Percentiles rank a stretch among this genome's conserved stretches.
These are phyloP conservation scores for Penaeus japonicus DNA, from an alignment of 1,140 invertebrate genomes.

Conservation along the genomic window DNA sequence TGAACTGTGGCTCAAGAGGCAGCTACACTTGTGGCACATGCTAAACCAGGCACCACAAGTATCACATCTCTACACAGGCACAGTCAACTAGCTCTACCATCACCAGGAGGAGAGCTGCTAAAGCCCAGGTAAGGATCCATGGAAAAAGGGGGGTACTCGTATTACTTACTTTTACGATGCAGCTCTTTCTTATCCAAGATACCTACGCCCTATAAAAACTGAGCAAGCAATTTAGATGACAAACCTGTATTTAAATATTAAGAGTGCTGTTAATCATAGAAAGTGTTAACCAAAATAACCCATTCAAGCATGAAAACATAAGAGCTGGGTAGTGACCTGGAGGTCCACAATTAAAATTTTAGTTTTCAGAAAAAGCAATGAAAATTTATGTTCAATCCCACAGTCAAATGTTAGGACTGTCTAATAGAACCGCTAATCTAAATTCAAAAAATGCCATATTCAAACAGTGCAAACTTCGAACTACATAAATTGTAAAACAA, in stretches of 20 bases:
- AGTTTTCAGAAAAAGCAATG: constrained; percentile 22
- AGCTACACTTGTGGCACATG: background rate
- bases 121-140: constrained; percentile 38
- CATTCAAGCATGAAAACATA: constrained; percentile 54
- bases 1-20: constrained; percentile 15
- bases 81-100: constrained; percentile 18
- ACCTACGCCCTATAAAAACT: constrained; percentile 43
- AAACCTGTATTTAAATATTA: constrained; percentile 49
- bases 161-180: constrained; percentile 55
- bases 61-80: background rate
- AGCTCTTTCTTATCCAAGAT: constrained; percentile 49
- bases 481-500: constrained; percentile 47
- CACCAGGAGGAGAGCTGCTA: constrained; percentile 39
- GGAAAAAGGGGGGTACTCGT: constrained; percentile 37
- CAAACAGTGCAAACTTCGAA: constrained; percentile 51
- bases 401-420: constrained; percentile 48
- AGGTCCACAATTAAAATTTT: constrained; percentile 30
- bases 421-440: constrained; percentile 43
- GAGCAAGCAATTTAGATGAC: constrained; percentile 53
- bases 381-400: constrained; percentile 42
- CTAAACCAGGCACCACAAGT: background rate
- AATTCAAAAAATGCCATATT: constrained; percentile 40
- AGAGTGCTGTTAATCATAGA: constrained; percentile 49
- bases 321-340: constrained; percentile 41
- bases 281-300: constrained; percentile 54